These are phyloP conservation scores for Barbus barbus DNA, from an alignment of 2,113 vertebrate species.

Conservation along the genomic window DNA sequence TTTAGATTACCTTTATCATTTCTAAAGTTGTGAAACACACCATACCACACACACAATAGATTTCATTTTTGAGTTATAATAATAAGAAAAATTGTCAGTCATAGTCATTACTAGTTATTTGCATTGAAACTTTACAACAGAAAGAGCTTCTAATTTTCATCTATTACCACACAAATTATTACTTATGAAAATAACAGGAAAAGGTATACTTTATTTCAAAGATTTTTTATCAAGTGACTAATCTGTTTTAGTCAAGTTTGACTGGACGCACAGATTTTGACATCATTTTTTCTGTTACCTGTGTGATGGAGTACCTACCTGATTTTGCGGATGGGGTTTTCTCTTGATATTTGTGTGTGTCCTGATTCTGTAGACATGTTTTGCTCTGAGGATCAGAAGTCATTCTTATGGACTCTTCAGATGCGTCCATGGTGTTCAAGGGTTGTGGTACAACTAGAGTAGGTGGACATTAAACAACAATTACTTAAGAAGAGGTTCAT, in stretches of 20 bases:
- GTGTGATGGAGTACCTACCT: slow-evolving; percentile 8
- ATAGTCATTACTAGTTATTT: too few species aligned
- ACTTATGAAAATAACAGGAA: background rate
- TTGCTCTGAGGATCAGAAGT: slow-evolving; percentile 45
- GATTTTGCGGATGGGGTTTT: slow-evolving; percentile 17
- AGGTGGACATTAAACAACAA: background rate
- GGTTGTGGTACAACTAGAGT: slow-evolving; percentile 33
- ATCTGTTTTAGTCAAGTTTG: background rate
- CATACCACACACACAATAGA: too few species aligned
- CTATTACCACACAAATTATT: background rate
- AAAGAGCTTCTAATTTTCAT: background rate
- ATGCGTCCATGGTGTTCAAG: slow-evolving; percentile 60
- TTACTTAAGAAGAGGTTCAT: background rate
- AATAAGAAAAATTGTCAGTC: background rate
- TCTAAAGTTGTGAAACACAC: background rate
- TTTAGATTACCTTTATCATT: background rate
- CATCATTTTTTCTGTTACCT: background rate
- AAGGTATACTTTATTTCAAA: background rate
- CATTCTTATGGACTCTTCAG: slow-evolving; percentile 57
- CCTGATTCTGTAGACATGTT: background rate
- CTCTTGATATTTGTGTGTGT: slow-evolving; percentile 21
- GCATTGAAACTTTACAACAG: background rate
- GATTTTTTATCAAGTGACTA: background rate
- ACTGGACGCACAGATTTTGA: background rate
- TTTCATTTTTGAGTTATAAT: background rate